Base-by-base conservation (phyloP, 2,113 vertebrate species). In the Polypterus senegalus region DNA sequence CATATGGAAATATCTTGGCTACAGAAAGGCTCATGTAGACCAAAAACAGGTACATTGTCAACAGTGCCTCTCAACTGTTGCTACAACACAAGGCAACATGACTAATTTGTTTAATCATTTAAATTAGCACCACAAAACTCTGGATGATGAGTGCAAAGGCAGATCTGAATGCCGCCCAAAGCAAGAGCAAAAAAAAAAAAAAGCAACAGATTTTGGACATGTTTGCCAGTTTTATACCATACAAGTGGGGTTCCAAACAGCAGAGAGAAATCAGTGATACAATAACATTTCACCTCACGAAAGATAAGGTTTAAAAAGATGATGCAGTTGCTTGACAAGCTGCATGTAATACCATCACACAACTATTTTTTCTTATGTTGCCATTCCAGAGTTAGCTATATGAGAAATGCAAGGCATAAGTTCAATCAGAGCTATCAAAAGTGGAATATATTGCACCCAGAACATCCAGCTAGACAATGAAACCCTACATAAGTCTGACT, bases 91-190 rank as follows among this genome's bases (percentile, higher is more conserved):
- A 51, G 61, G 57, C 46, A 67, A 63, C 61, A 57, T 48, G 4
- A 64, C 48, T 6, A 59, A 65, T 65, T 51, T 63, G 10, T 63
- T 63, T 57, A 46, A 66, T 27, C 67, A 69, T 61, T 60, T 63
- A 53, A 54, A 57, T 6, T n/a, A 5, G 27, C 63, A 66, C n/a
- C 67, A 66, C 64, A 63, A 57, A 63, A 27, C 27, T 27, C 27
- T 27, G 27, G 62, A 57, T 54, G 60, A 62, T 9, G 27, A 65
- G 27, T 47, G 46, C 49, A 68, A 64, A 55, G 49, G n/a, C n/a
- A 61, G 27, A 63, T 6, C 64, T 48, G 60, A 59, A 43, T 47
- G 10, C 49, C 6, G n/a, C 63, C 57, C n/a, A 60, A 65, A 65
- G 46, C 61, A 57, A 54, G 54, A 48, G 10, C 47, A 27, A 27